Conservation (phyloP, 2,888 invertebrate species). For the Acanthosepion pharaonis region DNA sequence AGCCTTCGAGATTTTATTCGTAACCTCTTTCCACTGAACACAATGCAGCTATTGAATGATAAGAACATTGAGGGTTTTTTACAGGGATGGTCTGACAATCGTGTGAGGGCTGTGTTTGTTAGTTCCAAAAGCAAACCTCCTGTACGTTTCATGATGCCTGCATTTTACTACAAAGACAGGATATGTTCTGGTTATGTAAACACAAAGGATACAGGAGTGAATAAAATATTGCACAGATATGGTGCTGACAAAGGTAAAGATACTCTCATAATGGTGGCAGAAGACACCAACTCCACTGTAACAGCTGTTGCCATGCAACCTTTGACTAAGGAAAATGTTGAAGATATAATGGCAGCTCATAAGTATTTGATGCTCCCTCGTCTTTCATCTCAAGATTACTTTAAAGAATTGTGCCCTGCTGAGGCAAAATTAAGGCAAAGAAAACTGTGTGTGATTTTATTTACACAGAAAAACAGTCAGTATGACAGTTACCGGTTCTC, state of each 20-base stretch:
- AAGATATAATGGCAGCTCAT: slow-evolving; percentile 90
- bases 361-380: slow-evolving; percentile 90
- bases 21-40: slow-evolving; percentile 84
- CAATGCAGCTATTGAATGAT: slow-evolving; percentile 75
- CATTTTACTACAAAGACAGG: slow-evolving; percentile 88
- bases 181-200: slow-evolving; percentile 85
- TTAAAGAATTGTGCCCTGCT: slow-evolving; percentile 90
- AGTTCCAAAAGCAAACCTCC: slow-evolving; percentile 81
- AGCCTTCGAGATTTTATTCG: slow-evolving; percentile 86
- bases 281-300: neutral
- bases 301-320: slow-evolving; percentile 81
- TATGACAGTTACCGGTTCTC: slow-evolving; percentile 81
- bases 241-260: slow-evolving; percentile 52
- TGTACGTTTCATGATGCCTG: slow-evolving; percentile 89
- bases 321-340: slow-evolving; percentile 89
- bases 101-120: slow-evolving; percentile 90
- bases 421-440: slow-evolving; percentile 63
- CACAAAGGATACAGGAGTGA: slow-evolving; percentile 49
- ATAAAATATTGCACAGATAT: slow-evolving; percentile 14
- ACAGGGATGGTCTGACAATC: slow-evolving; percentile 92
- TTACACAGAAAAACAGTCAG: slow-evolving; percentile 78
- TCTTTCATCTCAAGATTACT: slow-evolving; percentile 88
- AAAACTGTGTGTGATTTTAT: slow-evolving; percentile 84
- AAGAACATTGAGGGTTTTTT: slow-evolving; percentile 84
- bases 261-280: neutral